phyloP scores from a whole-genome alignment of 2,888 invertebrate species.

The Chrysolina haemoptera region DNA sequence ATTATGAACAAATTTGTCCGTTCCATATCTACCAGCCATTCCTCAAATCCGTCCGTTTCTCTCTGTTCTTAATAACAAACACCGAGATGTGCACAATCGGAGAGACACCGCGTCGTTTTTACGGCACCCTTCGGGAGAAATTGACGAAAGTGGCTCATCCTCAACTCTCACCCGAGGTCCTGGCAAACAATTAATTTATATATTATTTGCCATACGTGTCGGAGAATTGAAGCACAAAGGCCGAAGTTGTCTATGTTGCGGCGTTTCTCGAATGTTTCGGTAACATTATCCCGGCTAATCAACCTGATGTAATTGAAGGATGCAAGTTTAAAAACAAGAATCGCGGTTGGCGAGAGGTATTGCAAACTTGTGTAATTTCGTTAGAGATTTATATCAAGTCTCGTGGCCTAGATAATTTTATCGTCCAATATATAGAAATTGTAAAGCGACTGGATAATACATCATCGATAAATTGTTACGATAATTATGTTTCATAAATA shows the following conservation, averaged over 20 bases:
- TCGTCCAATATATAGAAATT: conserved; percentile 12
- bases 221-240: conserved; percentile 23
- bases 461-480: conserved; percentile 23
- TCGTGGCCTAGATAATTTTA: conserved; percentile 27
- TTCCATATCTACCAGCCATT: neutral
- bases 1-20: neutral
- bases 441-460: neutral
- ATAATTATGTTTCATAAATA: conserved; percentile 14
- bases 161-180: neutral
- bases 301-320: conserved; percentile 28
- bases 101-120: conserved; percentile 44
- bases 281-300: conserved; percentile 29
- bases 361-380: conserved; percentile 23
- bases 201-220: conserved; percentile 21
- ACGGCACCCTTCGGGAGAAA: conserved; percentile 35
- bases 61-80: conserved; percentile 32
- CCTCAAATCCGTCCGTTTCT: neutral
- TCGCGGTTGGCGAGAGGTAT: conserved; percentile 21
- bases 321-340: conserved; percentile 16
- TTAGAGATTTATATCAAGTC: conserved; percentile 18
- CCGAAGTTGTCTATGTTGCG: conserved; percentile 25
- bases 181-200: conserved; percentile 17
- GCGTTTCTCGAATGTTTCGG: conserved; percentile 33
- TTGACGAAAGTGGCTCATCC: conserved; percentile 33
- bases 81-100: conserved; percentile 35